Base-by-base conservation (phyloP, 2,888 invertebrate genomes). In the Andrena marginata region DNA sequence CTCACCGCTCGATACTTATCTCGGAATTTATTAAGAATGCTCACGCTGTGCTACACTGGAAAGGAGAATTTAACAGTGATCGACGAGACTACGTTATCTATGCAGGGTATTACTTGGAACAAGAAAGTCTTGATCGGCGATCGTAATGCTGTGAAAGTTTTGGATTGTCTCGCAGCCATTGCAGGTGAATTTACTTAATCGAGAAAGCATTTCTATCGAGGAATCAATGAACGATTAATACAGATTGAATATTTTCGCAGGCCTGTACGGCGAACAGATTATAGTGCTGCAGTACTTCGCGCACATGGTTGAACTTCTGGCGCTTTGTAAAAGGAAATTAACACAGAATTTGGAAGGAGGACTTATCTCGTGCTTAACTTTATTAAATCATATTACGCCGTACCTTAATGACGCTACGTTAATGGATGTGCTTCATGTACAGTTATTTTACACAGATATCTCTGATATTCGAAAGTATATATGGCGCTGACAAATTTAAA, bases 11-110 rank as follows among this genome's bases (percentile, higher is more conserved):
- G 98, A 87, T 97, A 98, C 94, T 95, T 99, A 35, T 97, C 99
- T 0, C 96, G 98, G 80, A 99, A 99, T 95, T 95, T 99, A 85
- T 95, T 99, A 13, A 96, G 99, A 91, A 99, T 99, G 98, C 94
- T 99, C 71, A 98, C 98, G 0, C 94, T 99, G 2, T 99, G 99
- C 94, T 99, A 99, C 93, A 96, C 98, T 29, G 98, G 97, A 0
- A 96, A 96, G 90, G 97, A 97, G 85, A 97, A 97, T 93, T 94
- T 97, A 35, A 94, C 95, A 59, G 94, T 95, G 0, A 93, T 94
- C 82, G 95, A 95, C 0, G 92, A 93, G 0, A 90, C 20, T 94
- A 93, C 8, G 35, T 64, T 80, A 91, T 29, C 95, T 95, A 85
- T 95, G 94, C 86, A 95, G 95, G 82, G 96, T 96, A 91, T 95